Percentiles rank a stretch among this genome's conserved stretches.
These are phyloP conservation scores for Mus pahari DNA, from an alignment of 2,113 vertebrate genomes.

Conservation along the genomic window DNA sequence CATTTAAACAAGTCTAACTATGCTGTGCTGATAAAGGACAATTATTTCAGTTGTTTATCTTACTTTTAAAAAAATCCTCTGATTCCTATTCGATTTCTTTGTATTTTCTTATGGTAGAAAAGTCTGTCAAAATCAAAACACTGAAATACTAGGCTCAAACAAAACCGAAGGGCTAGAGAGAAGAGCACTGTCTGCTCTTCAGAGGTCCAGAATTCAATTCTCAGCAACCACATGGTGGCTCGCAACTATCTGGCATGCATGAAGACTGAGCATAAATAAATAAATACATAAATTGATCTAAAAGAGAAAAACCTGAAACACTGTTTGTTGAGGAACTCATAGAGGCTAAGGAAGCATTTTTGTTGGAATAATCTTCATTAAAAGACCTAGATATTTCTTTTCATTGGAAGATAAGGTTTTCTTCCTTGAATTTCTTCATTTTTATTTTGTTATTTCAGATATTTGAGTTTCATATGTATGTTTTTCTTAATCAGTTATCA, in stretches of 20 bases:
- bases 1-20: slow-evolving; percentile 34
- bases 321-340: slow-evolving; percentile 30
- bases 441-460: slow-evolving; percentile 44
- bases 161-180: background rate
- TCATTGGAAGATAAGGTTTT: slow-evolving; percentile 40
- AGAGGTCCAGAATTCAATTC: background rate
- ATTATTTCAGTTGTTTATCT: slow-evolving; percentile 11
- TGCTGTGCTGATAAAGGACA: background rate
- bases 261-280: background rate
- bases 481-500: slow-evolving; percentile 33
- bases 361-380: slow-evolving; percentile 11
- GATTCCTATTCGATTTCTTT: background rate
- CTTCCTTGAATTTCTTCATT: slow-evolving; percentile 33
- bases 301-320: background rate
- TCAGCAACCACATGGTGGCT: background rate
- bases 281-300: background rate
- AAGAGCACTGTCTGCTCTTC: background rate
- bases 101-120: slow-evolving; percentile 44
- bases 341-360: background rate
- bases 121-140: slow-evolving; percentile 44
- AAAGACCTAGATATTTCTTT: background rate
- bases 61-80: background rate
- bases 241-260: background rate
- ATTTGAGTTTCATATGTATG: background rate
- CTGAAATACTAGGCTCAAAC: background rate